Base-by-base conservation (phyloP, 2,797 vertebrate genomes). In the Phaenicophaeus curvirostris region DNA sequence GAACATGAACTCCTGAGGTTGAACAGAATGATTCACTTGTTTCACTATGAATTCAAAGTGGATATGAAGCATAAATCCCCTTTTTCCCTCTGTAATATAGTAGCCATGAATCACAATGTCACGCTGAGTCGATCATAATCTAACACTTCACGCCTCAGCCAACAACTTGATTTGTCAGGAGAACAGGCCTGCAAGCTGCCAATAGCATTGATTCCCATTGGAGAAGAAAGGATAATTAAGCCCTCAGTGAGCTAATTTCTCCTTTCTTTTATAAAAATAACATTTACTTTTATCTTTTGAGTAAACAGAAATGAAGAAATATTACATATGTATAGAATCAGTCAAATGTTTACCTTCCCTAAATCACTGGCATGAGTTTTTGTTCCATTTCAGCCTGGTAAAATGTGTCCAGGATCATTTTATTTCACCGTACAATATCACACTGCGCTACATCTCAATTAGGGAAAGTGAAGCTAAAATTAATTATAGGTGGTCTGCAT, bases 91-190 rank as follows among this genome's bases (percentile, higher is more conserved):
- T 41, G 94, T 96, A 96, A 97, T 90, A 97, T 87, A 97, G 96
- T 92, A 96, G 95, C 96, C 94, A 95, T 92, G 97, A 98, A 98
- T 98, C 97, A 97, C 96, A 97, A 97, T 90, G 78, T 98, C 96
- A 97, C 31, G 54, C 96, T 90, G 95, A 96, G 97, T 97, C 73
- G 91, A 97, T 98, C 97, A 96, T 97, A 98, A 98, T 98, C 97
- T 98, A 97, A 97, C 97, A 97, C 97, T 98, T 98, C 97, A 97
- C 91, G 97, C 97, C 95, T 98, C 97, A 97, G 96, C 97, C 97
- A 98, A 98, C 97, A 97, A 97, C 95, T 98, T 98, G 98, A 98
- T 98, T 98, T 98, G 98, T 98, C 97, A 98, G 90, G 97, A 98
- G 97, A 97, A 96, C 89, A 84, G 95, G 71, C 87, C 90, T 94